phyloP scores from a whole-genome alignment of 1,140 invertebrate species.

The Drusus annulatus region DNA sequence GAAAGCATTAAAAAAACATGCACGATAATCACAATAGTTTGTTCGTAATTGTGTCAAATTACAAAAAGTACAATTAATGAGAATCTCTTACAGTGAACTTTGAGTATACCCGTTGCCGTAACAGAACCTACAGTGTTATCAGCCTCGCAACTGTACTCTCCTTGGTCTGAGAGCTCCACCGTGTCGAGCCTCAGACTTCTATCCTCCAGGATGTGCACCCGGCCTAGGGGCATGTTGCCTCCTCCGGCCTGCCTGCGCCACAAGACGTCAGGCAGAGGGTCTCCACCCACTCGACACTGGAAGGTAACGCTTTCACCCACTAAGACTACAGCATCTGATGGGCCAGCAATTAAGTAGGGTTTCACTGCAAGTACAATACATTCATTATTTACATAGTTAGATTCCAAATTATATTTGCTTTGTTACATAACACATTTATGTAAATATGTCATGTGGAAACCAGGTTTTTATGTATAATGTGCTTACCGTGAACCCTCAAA shows the following conservation, averaged over 20 bases:
- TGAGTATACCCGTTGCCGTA: conserved; percentile 84
- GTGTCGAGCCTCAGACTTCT: conserved; percentile 83
- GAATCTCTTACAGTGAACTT: conserved; percentile 81
- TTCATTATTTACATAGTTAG: no score
- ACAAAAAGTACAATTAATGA: no score
- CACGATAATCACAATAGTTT: conserved; percentile 46
- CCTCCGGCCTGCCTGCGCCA: conserved; percentile 80
- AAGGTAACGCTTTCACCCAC: conserved; percentile 84
- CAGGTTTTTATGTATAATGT: neutral
- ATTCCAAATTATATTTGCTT: no score
- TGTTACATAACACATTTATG: no score
- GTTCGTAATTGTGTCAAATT: neutral
- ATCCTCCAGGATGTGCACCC: conserved; percentile 87
- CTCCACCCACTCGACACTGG: conserved; percentile 84
- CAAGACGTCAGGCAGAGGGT: conserved; percentile 81
- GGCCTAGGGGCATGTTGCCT: conserved; percentile 80
- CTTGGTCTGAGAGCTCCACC: conserved; percentile 84
- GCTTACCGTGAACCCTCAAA: conserved; percentile 87
- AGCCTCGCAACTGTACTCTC: conserved; percentile 93
- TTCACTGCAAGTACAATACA: conserved; percentile 73
- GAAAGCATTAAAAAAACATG: conserved; percentile 59
- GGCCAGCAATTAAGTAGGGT: conserved; percentile 85
- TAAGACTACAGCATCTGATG: conserved; percentile 81
- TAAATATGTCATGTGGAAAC: no score
- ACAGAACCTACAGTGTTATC: conserved; percentile 88